phyloP scores from a whole-genome alignment of 2,888 invertebrate genomes.

The Apodemia duryi region DNA sequence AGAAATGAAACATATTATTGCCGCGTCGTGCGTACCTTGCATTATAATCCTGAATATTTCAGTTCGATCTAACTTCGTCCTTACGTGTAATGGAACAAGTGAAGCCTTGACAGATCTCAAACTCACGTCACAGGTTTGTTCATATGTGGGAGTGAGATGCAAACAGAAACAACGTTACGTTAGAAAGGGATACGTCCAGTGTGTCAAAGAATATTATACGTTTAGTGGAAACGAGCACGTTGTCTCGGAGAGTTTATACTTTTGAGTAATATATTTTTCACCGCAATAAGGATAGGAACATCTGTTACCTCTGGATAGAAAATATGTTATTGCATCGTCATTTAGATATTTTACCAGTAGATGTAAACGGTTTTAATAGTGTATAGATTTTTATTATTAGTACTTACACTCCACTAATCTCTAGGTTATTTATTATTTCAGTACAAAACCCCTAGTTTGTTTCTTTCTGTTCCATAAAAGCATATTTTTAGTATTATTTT shows the following conservation, averaged over 20 bases:
- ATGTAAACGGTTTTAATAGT: no score
- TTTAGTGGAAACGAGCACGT: neutral
- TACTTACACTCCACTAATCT: no score
- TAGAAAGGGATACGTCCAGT: constrained; percentile 11
- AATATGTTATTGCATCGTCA: no score
- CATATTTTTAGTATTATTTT: no score
- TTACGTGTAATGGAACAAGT: constrained; percentile 7
- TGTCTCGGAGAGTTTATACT: neutral
- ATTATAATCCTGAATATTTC: constrained; percentile 11
- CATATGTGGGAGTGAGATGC: neutral
- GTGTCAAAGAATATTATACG: neutral
- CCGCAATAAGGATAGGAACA: neutral
- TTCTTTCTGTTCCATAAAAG: no score
- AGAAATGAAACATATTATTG: neutral
- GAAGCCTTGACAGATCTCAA: constrained; percentile 12
- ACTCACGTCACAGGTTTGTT: constrained; percentile 11
- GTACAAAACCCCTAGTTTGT: no score
- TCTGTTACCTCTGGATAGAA: no score
- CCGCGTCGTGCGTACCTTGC: neutral
- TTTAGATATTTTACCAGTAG: no score
- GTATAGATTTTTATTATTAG: no score
- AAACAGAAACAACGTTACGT: neutral
- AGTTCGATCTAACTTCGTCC: constrained; percentile 7
- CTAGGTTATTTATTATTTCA: no score
- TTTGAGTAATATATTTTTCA: neutral